Percentiles rank a stretch among this genome's conserved stretches.
Conservation (phyloP, 2,797 vertebrate species). For the Mormyrops boulengeri region DNA sequence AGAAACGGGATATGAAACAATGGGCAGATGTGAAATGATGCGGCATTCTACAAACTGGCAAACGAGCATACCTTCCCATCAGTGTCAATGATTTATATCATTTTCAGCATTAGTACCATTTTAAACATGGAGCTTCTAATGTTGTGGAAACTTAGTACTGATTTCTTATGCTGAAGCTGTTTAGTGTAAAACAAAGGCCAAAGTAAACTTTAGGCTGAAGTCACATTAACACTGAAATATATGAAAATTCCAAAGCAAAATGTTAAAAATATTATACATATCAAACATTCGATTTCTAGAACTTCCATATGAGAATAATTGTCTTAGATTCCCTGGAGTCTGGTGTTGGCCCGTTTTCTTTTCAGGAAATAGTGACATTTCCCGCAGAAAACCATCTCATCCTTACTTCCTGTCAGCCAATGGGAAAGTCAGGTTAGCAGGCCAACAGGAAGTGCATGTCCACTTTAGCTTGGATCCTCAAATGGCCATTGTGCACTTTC, state of each 20-base stretch:
- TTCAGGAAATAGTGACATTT: background rate
- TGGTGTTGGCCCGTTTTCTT: conserved; percentile 20
- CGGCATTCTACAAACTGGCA: background rate
- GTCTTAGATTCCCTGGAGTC: background rate
- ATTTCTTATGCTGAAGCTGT: background rate
- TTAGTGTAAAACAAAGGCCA: background rate
- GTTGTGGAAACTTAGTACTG: background rate
- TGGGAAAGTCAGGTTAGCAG: background rate
- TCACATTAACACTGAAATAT: background rate
- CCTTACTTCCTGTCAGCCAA: background rate
- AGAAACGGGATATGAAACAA: background rate
- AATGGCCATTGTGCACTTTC: background rate
- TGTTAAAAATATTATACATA: background rate
- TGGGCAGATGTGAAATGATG: background rate
- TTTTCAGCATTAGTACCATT: background rate
- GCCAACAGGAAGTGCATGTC: background rate
- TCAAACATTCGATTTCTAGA: background rate
- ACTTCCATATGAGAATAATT: background rate
- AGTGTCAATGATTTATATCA: background rate
- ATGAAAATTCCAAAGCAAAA: background rate
- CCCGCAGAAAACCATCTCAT: background rate
- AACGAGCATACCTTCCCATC: background rate
- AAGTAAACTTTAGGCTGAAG: background rate
- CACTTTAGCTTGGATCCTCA: background rate
- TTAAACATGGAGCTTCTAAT: background rate